Evolutionary conservation across 2,888 invertebrate genomes (phyloP), one percentile per base, ranked within the genome.

Genomic region (Eucera pruinosa): DNA sequence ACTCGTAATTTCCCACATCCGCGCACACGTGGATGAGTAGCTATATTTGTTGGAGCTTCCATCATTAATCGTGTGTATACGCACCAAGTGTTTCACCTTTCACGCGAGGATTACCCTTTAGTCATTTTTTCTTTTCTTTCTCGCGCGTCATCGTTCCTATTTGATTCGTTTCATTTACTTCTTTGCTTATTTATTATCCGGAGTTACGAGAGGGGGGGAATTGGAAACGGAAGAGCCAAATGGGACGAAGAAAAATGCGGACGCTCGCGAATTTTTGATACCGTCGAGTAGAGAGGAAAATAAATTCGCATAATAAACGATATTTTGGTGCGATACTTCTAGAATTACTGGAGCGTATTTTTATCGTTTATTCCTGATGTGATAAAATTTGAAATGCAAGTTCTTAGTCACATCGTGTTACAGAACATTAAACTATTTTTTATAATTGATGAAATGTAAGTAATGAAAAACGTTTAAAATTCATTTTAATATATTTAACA

Each of bases 111-210:
- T 27, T n/a, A 36, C 23, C 58, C 11, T 43, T 43, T 43, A 43
- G 9, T 45, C 25, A 43, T 43, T 68, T 58, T 7, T 45, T 45
- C 13, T 25, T 48, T 47, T 48, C 23, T 47, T 20, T 25, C 25
- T 50, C 69, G 7, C 33, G 20, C 9, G 55, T 71, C 50, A 45
- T 58, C 41, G 3, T 68, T 58, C 6, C 25, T 41, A 25, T 39
- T 23, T 15, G 30, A 58, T 71, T 27, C 1, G 50, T 57, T 41
- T 55, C 15, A 33, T 71, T 58, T 36, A n/a, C 25, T 41, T 25
- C 9, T 13, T 33, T 20, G 55, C 45, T 55, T 23, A 18, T 45
- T 47, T 41, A 55, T 67, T 30, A 39, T 54, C 36, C 2, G 6
- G 11, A 2, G 9, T 3, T 4, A 33, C 1, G 25, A 25, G 52